Evolutionary conservation across 2,888 invertebrate species (phyloP).

Genomic region (Drymonia ruficornis): DNA sequence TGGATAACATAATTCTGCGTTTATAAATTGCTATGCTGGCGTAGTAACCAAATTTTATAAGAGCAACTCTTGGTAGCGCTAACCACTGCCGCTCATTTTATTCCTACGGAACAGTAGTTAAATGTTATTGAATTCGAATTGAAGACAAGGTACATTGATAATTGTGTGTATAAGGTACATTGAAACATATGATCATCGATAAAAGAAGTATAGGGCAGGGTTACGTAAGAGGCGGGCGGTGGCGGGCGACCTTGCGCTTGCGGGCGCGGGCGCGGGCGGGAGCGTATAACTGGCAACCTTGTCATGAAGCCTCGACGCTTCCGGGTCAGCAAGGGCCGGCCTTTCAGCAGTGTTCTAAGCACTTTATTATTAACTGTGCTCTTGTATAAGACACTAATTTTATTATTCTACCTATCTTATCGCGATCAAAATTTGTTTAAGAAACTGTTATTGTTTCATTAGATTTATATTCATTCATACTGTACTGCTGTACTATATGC

Average conservation of each 20-base stretch:
- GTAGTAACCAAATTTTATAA: too few relatives aligned
- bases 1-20: too few relatives aligned
- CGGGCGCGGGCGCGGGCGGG: constrained; percentile 51
- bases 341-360: constrained; percentile 54
- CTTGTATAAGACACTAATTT: background rate
- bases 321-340: constrained; percentile 77
- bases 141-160: background rate
- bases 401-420: background rate
- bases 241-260: constrained; percentile 51
- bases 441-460: too few relatives aligned
- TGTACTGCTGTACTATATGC: too few relatives aligned
- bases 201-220: constrained; percentile 55
- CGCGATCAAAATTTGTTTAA: too few relatives aligned
- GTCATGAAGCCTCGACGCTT: constrained; percentile 70
- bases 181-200: constrained; percentile 34
- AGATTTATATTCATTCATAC: too few relatives aligned
- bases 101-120: too few relatives aligned
- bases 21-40: too few relatives aligned
- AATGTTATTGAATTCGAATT: too few relatives aligned
- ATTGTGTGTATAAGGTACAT: too few relatives aligned
- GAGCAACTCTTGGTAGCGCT: too few relatives aligned
- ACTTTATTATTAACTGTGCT: constrained; percentile 19
- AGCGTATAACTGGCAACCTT: constrained; percentile 65
- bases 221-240: constrained; percentile 67
- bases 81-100: too few relatives aligned